phyloP scores from a whole-genome alignment of 2,888 invertebrate species.

The Dolomedes plantarius region DNA sequence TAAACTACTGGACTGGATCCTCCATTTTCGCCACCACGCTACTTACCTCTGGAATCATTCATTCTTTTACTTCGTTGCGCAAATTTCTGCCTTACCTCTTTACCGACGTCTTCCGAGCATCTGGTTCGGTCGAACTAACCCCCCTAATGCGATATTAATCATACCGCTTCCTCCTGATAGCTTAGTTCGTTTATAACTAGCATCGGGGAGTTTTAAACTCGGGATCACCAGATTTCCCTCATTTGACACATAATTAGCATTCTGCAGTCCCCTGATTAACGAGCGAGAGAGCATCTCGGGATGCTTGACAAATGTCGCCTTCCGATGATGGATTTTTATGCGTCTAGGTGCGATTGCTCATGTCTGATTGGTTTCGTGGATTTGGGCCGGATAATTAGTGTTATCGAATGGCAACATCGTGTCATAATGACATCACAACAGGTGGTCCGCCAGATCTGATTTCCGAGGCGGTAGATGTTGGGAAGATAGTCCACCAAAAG shows the following conservation, averaged over 20 bases:
- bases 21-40: neutral
- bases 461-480: neutral
- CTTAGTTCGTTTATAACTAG: constrained; percentile 28
- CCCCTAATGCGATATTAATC: constrained; percentile 68
- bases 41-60: neutral
- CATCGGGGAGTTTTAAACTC: constrained; percentile 51
- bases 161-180: constrained; percentile 22
- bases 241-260: constrained; percentile 70
- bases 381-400: constrained; percentile 4
- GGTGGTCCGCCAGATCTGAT: neutral
- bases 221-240: constrained; percentile 59
- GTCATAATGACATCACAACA: constrained; percentile 16
- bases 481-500: neutral
- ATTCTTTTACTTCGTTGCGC: neutral
- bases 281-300: neutral
- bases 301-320: constrained; percentile 9
- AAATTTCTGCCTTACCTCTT: constrained; percentile 7
- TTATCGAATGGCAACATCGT: constrained; percentile 14
- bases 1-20: neutral
- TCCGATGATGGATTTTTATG: neutral
- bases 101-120: constrained; percentile 26
- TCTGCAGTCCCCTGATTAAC: constrained; percentile 4
- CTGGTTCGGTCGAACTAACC: neutral
- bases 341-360: constrained; percentile 18
- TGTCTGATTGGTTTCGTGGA: constrained; percentile 12